phyloP scores from a whole-genome alignment of 2,888 invertebrate species.

The Aromia moschata region DNA sequence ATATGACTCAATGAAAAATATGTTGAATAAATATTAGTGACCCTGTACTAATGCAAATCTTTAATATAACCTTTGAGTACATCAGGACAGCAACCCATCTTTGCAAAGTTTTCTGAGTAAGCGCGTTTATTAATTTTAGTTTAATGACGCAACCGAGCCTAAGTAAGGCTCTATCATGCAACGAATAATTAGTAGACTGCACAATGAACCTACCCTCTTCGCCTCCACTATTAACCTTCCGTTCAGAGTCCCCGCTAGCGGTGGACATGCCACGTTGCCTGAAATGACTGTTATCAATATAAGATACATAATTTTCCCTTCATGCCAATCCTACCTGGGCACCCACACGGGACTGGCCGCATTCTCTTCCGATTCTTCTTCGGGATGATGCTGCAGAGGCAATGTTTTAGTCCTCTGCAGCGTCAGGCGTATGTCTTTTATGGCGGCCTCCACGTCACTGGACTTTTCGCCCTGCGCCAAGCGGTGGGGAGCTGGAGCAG shows the following conservation, averaged over 20 bases:
- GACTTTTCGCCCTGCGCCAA: constrained; percentile 60
- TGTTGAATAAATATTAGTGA: no score
- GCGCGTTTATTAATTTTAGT: no score
- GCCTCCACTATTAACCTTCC: constrained; percentile 72
- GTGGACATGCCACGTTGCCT: constrained; percentile 68
- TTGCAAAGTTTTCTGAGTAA: no score
- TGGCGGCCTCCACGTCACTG: constrained; percentile 70
- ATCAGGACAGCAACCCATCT: no score
- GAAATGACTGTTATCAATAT: constrained; percentile 50
- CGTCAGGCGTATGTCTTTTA: constrained; percentile 85
- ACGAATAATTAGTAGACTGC: no score
- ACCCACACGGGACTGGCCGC: constrained; percentile 76
- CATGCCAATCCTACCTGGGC: constrained; percentile 65
- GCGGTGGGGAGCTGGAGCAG: constrained; percentile 79
- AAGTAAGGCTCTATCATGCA: no score
- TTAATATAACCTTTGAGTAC: no score
- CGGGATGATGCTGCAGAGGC: constrained; percentile 65
- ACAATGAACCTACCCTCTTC: constrained; percentile 65
- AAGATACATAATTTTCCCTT: constrained; percentile 33
- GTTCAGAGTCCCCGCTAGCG: constrained; percentile 70
- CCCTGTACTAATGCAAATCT: no score
- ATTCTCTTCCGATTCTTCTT: constrained; percentile 62
- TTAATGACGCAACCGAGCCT: no score
- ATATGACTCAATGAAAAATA: no score
- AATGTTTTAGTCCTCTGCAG: constrained; percentile 77